Evolutionary conservation across 1,140 invertebrate species (phyloP).

Genomic region (Harlomillsia oculata): DNA sequence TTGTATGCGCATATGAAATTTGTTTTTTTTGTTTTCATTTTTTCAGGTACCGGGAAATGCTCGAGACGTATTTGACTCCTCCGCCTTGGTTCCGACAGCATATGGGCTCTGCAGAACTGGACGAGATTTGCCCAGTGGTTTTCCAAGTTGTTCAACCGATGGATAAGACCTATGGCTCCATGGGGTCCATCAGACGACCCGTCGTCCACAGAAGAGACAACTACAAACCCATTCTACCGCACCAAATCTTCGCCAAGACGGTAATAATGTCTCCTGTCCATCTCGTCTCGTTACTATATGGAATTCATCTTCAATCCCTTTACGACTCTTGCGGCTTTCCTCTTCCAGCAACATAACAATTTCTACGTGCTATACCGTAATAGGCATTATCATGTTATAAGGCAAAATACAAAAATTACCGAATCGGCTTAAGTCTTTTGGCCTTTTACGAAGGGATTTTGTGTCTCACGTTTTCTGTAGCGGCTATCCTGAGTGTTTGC

Average conservation of each 20-base stretch:
- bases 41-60: constrained; percentile 33
- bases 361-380: no score
- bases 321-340: no score
- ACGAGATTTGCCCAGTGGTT: constrained; percentile 32
- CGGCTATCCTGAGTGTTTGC: no score
- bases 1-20: neutral
- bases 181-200: constrained; percentile 20
- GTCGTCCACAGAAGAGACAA: constrained; percentile 21
- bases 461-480: no score
- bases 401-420: no score
- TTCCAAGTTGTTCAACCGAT: constrained; percentile 30
- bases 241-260: constrained; percentile 34
- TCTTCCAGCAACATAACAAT: no score
- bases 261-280: no score
- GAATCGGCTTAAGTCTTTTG: no score
- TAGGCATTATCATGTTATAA: no score
- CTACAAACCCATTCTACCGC: constrained; percentile 28
- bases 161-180: constrained; percentile 26
- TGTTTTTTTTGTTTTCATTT: constrained; percentile 15
- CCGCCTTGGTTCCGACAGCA: constrained; percentile 31
- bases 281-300: no score
- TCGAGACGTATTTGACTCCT: constrained; percentile 29
- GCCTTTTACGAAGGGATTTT: no score
- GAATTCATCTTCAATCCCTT: no score
- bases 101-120: constrained; percentile 30